phyloP scores from a whole-genome alignment of 2,113 vertebrate genomes.

The Megaleporinus macrocephalus region DNA sequence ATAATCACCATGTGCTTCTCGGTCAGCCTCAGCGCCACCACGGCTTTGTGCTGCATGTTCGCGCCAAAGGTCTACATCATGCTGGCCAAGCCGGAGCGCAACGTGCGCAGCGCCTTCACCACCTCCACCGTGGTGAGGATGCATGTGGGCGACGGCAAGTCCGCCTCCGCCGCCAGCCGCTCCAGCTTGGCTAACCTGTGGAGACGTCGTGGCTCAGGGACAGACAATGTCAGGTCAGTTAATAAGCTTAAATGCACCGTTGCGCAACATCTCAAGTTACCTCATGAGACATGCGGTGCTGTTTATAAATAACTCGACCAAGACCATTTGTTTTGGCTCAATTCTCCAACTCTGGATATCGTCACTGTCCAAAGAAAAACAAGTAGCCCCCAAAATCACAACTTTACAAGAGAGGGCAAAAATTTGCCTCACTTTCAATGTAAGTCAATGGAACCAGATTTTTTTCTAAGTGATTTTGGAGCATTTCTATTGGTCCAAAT shows the following conservation, averaged over 20 bases:
- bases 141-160: conserved; percentile 96
- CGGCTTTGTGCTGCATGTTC: conserved; percentile 98
- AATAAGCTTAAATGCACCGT: not conserved
- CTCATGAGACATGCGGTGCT: too few relatives aligned
- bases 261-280: too few relatives aligned
- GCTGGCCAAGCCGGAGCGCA: conserved; percentile 95
- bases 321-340: too few relatives aligned
- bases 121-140: conserved; percentile 97
- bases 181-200: conserved; percentile 94
- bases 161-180: conserved; percentile 82
- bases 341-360: too few relatives aligned
- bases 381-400: too few relatives aligned
- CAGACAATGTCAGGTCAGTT: conserved; percentile 91
- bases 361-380: too few relatives aligned
- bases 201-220: conserved; percentile 88
- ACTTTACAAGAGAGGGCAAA: too few relatives aligned
- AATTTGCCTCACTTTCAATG: too few relatives aligned
- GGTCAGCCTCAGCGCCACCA: conserved; percentile 95
- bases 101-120: conserved; percentile 96
- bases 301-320: too few relatives aligned
- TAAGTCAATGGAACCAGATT: too few relatives aligned
- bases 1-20: conserved; percentile 99
- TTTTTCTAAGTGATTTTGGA: too few relatives aligned
- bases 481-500: too few relatives aligned
- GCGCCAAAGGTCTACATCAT: conserved; percentile 99